Evolutionary conservation across 1,140 invertebrate genomes (phyloP), one percentile per base, ranked within the genome.

Genomic region (Lepidurus arcticus): DNA sequence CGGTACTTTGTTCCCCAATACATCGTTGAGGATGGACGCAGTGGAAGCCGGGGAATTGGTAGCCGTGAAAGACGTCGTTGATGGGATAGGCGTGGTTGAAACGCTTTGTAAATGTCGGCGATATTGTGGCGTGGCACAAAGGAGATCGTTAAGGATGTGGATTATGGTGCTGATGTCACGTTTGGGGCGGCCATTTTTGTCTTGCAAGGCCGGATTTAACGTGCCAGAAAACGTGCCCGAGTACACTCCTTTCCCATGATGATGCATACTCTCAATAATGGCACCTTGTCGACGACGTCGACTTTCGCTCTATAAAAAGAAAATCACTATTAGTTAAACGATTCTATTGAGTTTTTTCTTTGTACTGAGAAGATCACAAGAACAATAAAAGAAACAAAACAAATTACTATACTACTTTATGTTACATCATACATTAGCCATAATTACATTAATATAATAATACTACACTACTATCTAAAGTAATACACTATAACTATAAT

Each of bases 131-230:
- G 92, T 92, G 73, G 94, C 93, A 85, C 94, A 95, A 34, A 98
- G 86, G 80, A 98, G 87, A 86, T 97, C 96, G 85, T 97, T 97
- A 34, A 97, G 86, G 85, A 98, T 97, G 84, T 97, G 95, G 78
- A 97, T 95, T 76, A 98, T 96, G 16, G 96, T 98, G 75, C 92
- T 94, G 78, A 97, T 95, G 85, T 96, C 94, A 21, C 94, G 89
- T 82, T 95, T 94, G 10, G 96, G 95, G 80, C 93, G 89, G 0
- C 95, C 95, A 84, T 92, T 91, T 80, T 91, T 90, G 84, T 97
- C 95, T 86, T 97, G 95, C 16, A 97, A 87, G n/a, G 94, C 92
- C 78, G 95, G 95, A 86, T 96, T 97, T 13, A 98, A 84, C 9
- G 95, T 96, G 44, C 95, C 87, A 81, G 87, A 88, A 82, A 88